Percentiles rank a stretch among this genome's conserved stretches.
phyloP scores from a whole-genome alignment of 1,140 invertebrate genomes.

The Plodia interpunctella region DNA sequence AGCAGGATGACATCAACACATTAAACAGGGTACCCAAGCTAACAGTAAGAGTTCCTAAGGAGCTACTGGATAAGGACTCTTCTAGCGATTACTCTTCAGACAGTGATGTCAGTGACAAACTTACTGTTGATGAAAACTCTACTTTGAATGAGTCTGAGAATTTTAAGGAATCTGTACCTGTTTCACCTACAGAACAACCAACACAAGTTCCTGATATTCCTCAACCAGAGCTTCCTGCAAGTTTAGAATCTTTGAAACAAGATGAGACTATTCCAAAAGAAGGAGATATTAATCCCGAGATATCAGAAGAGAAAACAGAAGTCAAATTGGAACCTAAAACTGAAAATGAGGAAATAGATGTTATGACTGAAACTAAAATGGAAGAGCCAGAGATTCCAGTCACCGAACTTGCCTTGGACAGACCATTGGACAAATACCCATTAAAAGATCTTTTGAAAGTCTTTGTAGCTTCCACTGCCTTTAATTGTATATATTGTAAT shows the following conservation, averaged over 20 bases:
- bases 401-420: conserved; percentile 85
- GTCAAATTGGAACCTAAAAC: conserved; percentile 39
- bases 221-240: conserved; percentile 12
- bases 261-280: conserved; percentile 20
- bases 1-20: conserved; percentile 61
- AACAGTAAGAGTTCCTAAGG: conserved; percentile 72
- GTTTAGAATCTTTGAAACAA: conserved; percentile 12
- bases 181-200: conserved; percentile 11
- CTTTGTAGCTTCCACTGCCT: conserved; percentile 82
- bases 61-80: conserved; percentile 71
- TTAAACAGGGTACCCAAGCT: conserved; percentile 72
- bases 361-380: conserved; percentile 40
- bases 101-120: conserved; percentile 79
- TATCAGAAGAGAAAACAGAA: conserved; percentile 21
- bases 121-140: conserved; percentile 66
- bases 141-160: conserved; percentile 29
- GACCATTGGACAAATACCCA: conserved; percentile 84
- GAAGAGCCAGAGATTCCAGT: conserved; percentile 73
- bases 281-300: conserved; percentile 7
- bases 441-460: conserved; percentile 84
- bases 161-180: conserved; percentile 21
- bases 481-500: conserved; percentile 88
- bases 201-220: conserved; percentile 4
- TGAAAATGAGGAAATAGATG: conserved; percentile 40
- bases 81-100: conserved; percentile 75